Base-by-base conservation (phyloP, 2,113 vertebrate species). In the Silurus meridionalis region DNA sequence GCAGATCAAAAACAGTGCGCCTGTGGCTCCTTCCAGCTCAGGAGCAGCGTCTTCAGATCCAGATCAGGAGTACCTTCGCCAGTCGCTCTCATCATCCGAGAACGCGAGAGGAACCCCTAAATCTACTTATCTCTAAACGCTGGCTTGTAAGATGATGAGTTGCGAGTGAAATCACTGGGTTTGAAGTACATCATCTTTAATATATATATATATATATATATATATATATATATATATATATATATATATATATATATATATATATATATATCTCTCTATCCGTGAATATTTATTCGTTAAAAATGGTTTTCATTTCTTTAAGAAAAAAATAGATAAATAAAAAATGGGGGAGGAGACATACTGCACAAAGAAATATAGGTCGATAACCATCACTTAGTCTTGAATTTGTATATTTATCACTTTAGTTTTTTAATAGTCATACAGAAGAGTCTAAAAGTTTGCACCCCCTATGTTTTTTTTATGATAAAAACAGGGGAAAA, bases 31-130 rank as follows among this genome's bases (percentile, higher is more conserved):
- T 21, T 60, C 79, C 53, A 1, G 14, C 1, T 14, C 25, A 13
- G 86, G 87, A 15, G 8, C 21, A 8, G 83, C 78, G 7, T 52
- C 17, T 53, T 15, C 57, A 8, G 83, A 55, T 52, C n/a, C 86
- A 21, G 23, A 48, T 8, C 5, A 90, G 46, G 90, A 92, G 81
- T 93, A 94, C 0, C 3, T 93, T 0, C 48, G 84, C 15, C 93
- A 93, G 21, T 88, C 90, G 2, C 37, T 9, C 28, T 80, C 78
- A 11, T 60, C 21, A 61, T 61, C 55, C 4, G 15, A 80, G 28
- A 61, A 37, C 55, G 52, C 7, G 37, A 74, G 15, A 23, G n/a
- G 17, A 66, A 57, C 48, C 53, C 28, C 58, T 15, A n/a, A 37
- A 23, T 21, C 50, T 15, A 61, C 1, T 2, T 8, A 14, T 8